These are phyloP conservation scores for Proterorhinus semilunaris DNA, from an alignment of 2,113 vertebrate genomes.

Conservation along the genomic window DNA sequence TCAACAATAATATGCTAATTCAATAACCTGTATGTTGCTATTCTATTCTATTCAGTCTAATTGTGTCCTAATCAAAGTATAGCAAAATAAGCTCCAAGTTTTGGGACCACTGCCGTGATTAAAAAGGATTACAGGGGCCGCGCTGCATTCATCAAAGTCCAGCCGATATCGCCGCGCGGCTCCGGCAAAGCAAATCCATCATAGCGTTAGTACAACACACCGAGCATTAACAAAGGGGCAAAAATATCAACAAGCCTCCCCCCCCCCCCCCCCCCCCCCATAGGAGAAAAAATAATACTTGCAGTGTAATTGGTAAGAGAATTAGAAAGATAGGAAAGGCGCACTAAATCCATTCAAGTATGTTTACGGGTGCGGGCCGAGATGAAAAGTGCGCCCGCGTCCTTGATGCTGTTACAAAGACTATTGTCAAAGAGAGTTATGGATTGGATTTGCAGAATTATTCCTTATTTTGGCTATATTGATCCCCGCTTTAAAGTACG, in stretches of 20 bases:
- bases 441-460: slow-evolving; percentile 45
- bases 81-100: background rate
- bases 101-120: slow-evolving; percentile 50
- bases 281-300: slow-evolving; percentile 48
- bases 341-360: slow-evolving; percentile 60
- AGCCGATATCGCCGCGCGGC: slow-evolving; percentile 62
- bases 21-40: background rate
- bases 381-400: slow-evolving; percentile 41
- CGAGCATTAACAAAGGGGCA: slow-evolving; percentile 54
- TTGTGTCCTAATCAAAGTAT: slow-evolving; percentile 19
- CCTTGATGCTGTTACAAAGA: slow-evolving; percentile 50
- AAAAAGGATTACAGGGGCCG: slow-evolving; percentile 64
- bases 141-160: slow-evolving; percentile 71
- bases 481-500: slow-evolving; percentile 25
- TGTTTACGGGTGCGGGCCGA: slow-evolving; percentile 45
- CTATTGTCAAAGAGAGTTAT: slow-evolving; percentile 45
- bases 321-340: slow-evolving; percentile 57
- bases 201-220: slow-evolving; percentile 46
- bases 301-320: slow-evolving; percentile 54
- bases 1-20: background rate
- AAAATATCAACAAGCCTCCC: slow-evolving; percentile 44
- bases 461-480: slow-evolving; percentile 36
- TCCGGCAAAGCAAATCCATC: slow-evolving; percentile 60
- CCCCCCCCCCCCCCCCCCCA: no score
- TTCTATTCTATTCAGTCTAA: slow-evolving; percentile 4